Percentiles rank a stretch among this genome's conserved stretches.
Evolutionary conservation across 2,113 vertebrate species (phyloP).

Genomic region (Indri indri): DNA sequence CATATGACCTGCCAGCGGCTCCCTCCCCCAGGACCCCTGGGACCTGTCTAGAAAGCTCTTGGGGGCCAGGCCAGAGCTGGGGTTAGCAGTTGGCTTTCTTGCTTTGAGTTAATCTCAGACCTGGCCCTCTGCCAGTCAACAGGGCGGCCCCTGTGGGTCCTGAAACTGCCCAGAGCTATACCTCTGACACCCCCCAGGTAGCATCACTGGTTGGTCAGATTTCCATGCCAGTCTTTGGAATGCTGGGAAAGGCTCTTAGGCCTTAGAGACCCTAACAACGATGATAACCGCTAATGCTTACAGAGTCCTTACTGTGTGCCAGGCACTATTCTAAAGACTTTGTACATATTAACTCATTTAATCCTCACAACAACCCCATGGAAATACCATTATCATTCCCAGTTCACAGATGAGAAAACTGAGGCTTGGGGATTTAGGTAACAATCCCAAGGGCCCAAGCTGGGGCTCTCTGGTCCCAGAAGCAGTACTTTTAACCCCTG

Average conservation of each 20-base stretch:
- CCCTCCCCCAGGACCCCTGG: background rate
- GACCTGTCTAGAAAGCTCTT: background rate
- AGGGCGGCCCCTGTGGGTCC: background rate
- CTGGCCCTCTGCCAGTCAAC: background rate
- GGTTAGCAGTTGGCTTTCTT: background rate
- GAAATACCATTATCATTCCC: background rate
- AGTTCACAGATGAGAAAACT: background rate
- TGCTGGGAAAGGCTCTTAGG: background rate
- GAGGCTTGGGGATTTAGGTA: background rate
- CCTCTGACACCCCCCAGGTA: background rate
- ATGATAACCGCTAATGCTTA: background rate
- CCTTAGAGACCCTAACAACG: background rate
- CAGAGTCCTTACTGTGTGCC: fast-evolving
- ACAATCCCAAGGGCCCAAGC: background rate
- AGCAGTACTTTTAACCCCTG: background rate
- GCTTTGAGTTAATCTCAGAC: background rate
- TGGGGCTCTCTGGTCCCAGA: background rate
- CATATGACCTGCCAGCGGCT: background rate
- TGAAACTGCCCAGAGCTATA: background rate
- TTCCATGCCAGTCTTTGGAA: background rate
- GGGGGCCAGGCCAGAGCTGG: background rate
- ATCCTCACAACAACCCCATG: background rate
- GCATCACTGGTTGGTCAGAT: background rate
- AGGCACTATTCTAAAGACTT: background rate
- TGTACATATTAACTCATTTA: background rate